Percentiles rank a stretch among this genome's conserved stretches.
Evolutionary conservation across 2,113 vertebrate species (phyloP).

Genomic region (Alectura lathami): DNA sequence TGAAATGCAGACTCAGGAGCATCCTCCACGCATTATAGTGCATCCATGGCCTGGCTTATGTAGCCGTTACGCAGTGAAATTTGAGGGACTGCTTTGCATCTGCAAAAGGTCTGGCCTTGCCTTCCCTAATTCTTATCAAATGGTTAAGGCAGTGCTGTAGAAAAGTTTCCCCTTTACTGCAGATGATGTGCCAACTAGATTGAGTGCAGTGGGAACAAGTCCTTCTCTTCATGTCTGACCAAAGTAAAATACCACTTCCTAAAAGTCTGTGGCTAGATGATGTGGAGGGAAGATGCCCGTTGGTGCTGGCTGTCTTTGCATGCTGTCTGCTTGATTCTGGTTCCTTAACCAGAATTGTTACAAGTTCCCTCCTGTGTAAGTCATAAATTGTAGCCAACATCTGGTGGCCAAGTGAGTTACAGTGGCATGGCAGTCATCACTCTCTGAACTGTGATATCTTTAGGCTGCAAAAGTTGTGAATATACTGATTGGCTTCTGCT

Average conservation of each 20-base stretch:
- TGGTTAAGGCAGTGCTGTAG: not conserved
- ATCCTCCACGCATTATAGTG: rapidly evolving
- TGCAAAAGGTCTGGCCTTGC: not conserved
- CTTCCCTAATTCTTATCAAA: not conserved
- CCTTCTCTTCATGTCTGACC: not conserved
- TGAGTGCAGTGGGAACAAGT: not conserved
- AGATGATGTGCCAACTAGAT: rapidly evolving
- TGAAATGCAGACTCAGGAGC: not conserved
- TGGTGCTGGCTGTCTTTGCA: not conserved
- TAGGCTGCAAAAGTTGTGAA: not conserved
- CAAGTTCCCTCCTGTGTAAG: not conserved
- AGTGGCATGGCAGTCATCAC: not conserved
- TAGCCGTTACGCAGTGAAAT: not conserved
- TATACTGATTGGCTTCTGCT: not conserved
- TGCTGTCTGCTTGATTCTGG: not conserved
- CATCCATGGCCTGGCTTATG: not conserved
- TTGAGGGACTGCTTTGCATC: not conserved
- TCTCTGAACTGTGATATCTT: not conserved
- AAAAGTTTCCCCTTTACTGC: not conserved
- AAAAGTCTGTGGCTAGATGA: not conserved
- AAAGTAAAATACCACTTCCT: not conserved
- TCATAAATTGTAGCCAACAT: not conserved
- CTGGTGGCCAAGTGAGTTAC: not conserved
- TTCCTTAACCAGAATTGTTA: not conserved
- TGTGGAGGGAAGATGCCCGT: not conserved